phyloP scores from a whole-genome alignment of 2,888 invertebrate species.

The Athetis lepigone region DNA sequence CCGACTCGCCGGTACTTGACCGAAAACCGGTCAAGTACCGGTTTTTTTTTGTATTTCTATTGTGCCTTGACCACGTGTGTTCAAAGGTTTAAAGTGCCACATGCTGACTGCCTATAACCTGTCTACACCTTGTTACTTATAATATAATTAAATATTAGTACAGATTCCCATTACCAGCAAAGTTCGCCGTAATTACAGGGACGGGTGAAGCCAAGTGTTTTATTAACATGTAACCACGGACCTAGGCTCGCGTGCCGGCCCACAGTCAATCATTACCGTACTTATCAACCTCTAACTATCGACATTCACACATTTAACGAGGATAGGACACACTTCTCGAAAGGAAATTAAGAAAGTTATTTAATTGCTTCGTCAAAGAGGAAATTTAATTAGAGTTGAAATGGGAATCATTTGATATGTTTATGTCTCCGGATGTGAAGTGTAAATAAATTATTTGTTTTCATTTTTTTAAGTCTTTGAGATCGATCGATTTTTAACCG shows the following conservation, averaged over 20 bases:
- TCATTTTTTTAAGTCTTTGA: too few species aligned
- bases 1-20: too few species aligned
- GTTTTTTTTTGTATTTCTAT: too few species aligned
- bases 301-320: constrained; percentile 43
- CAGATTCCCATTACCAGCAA: constrained; percentile 3
- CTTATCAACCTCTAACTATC: constrained; percentile 52
- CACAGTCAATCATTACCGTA: constrained; percentile 42
- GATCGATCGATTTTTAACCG: too few species aligned
- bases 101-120: too few species aligned
- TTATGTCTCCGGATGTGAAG: too few species aligned
- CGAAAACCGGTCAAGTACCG: too few species aligned
- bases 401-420: not conserved
- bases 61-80: too few species aligned
- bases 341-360: constrained; percentile 60
- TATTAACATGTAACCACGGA: constrained; percentile 53
- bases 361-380: constrained; percentile 17
- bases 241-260: constrained; percentile 52
- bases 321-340: constrained; percentile 45
- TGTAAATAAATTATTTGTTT: too few species aligned
- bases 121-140: too few species aligned
- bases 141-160: too few species aligned
- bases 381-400: constrained; percentile 41
- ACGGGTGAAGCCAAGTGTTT: constrained; percentile 43
- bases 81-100: too few species aligned
- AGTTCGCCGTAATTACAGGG: constrained; percentile 32